Base-by-base conservation (phyloP, 2,113 vertebrate genomes). In the Etia nguti region DNA sequence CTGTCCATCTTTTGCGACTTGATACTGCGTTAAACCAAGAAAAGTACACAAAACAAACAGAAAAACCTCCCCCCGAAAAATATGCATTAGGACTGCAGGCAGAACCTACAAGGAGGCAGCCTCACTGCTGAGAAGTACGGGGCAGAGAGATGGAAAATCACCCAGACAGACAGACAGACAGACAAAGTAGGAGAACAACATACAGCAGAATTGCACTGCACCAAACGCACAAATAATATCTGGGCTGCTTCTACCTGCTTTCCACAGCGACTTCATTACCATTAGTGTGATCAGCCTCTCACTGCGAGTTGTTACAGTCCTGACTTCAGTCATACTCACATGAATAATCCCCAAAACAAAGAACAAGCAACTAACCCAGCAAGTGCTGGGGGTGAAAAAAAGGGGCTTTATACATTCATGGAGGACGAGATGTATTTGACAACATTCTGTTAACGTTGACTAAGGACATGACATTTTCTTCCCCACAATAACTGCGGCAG, bases 181-280 rank as follows among this genome's bases (percentile, higher is more conserved):
- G 62, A 82, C 29, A 4, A 36, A 79, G 59, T 15, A 54, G 43
- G 48, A 70, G 34, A 85, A 41, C 36, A 46, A 83, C 68, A 86
- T 70, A 56, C 59, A 29, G 90, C 36, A 41, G 83, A 46, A 84
- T 88, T 24, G 79, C 86, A 41, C 81, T 73, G 59, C 86, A 91
- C 82, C 85, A 92, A 90, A 88, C 20, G 57, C 41, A 68, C 50
- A 70, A 93, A 92, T 88, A 48, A 80, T 77, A 84, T 88, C 82
- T 54, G 41, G 46, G 81, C 86, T 77, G 59, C 68, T 79, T 55
- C 59, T 56, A 73, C 20, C 24, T 16, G 80, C 79, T 77, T 65
- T 84, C 68, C 80, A 84, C 85, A 5, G 56, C 36, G 73, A 80
- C 81, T 90, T 92, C 81, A 90, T 90, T 88, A 86, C 90, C 81